phyloP scores from a whole-genome alignment of 2,888 invertebrate species.

The Disparrhopalites patrizii region DNA sequence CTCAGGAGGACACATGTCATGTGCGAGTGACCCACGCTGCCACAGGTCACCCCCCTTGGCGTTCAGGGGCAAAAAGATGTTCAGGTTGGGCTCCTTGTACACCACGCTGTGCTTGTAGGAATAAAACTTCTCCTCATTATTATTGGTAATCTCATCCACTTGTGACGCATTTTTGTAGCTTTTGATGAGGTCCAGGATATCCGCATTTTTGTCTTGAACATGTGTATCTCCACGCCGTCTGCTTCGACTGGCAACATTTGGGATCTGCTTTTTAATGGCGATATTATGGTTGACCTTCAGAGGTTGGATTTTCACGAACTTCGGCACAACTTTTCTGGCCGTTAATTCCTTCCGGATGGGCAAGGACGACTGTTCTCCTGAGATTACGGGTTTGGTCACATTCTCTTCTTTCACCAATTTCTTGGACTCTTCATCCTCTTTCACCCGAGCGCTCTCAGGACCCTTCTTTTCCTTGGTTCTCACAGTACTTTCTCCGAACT shows the following conservation, averaged over 20 bases:
- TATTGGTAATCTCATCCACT: not conserved
- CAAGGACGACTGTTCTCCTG: too few species aligned
- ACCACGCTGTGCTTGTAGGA: not conserved
- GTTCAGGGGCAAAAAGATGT: slow-evolving; percentile 2
- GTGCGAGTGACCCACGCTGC: not conserved
- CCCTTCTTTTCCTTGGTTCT: not conserved
- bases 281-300: not conserved
- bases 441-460: not conserved
- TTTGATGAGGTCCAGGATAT: not conserved
- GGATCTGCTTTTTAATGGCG: not conserved
- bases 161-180: not conserved
- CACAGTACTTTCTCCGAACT: not conserved
- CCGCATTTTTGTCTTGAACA: too few species aligned
- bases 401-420: too few species aligned
- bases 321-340: not conserved
- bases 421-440: not conserved
- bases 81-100: slow-evolving; percentile 13
- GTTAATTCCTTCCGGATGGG: too few species aligned
- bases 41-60: not conserved
- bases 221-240: too few species aligned
- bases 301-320: not conserved
- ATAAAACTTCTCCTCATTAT: slow-evolving; percentile 13
- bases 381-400: not conserved
- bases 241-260: not conserved
- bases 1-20: not conserved